phyloP scores from a whole-genome alignment of 2,113 vertebrate genomes.

The Pungitius pungitius region DNA sequence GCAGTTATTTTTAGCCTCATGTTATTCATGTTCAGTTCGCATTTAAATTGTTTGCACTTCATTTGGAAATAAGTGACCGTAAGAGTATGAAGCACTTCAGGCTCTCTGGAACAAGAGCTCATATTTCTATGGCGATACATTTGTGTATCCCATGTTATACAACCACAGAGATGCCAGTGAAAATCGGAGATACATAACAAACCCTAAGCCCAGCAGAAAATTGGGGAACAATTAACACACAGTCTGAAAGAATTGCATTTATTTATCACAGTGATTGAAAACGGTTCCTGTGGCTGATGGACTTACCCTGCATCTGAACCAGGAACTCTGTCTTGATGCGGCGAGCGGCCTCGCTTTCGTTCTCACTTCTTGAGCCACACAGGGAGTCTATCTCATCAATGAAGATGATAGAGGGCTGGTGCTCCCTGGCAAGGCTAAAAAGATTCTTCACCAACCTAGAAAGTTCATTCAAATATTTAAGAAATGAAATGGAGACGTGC shows the following conservation, averaged over 20 bases:
- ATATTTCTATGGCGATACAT: neutral
- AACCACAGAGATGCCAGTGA: neutral
- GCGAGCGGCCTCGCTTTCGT: conserved; percentile 96
- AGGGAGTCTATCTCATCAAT: conserved; percentile 98
- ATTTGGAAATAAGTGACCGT: neutral
- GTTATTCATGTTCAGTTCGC: conserved; percentile 8
- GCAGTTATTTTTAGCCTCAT: neutral
- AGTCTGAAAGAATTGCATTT: too few species aligned
- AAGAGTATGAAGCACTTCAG: neutral
- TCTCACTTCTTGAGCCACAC: conserved; percentile 95
- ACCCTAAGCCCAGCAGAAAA: neutral
- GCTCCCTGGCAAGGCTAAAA: conserved; percentile 92
- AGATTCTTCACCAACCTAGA: conserved; percentile 94
- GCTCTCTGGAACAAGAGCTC: neutral
- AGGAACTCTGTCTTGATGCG: conserved; percentile 98
- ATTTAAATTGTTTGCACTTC: neutral
- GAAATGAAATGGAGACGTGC: neutral
- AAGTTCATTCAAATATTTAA: conserved; percentile 14
- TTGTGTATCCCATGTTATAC: neutral
- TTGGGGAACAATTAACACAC: neutral
- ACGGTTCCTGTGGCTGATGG: neutral
- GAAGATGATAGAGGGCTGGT: conserved; percentile 98
- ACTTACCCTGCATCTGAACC: conserved; percentile 96
- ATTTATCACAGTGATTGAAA: neutral
- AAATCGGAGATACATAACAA: neutral